A percentile compares a stretch with the other conserved stretches of the same genome.
Evolutionary conservation across 2,888 invertebrate genomes (phyloP).

Genomic region (Serripes groenlandicus): DNA sequence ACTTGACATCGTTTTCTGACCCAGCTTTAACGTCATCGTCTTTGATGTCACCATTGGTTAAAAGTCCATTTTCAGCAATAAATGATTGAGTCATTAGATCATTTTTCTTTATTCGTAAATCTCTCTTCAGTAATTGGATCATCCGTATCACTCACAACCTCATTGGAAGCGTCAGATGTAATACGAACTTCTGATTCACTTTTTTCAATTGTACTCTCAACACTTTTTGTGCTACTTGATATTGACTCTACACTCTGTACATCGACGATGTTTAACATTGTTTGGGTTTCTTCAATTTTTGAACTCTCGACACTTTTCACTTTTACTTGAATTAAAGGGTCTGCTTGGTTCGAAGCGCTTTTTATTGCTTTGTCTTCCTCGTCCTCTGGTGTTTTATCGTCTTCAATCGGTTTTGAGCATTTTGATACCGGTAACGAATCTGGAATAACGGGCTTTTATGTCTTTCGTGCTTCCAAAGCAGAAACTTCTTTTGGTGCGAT

Average conservation of each 20-base stretch:
- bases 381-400: constrained; percentile 29
- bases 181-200: not conserved
- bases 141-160: constrained; percentile 2
- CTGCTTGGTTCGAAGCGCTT: not conserved
- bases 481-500: not conserved
- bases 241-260: constrained; percentile 50
- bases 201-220: not conserved
- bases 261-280: constrained; percentile 38
- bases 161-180: not conserved
- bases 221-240: constrained; percentile 10
- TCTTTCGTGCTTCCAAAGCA: not conserved
- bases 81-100: constrained; percentile 8
- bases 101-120: not conserved
- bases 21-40: not conserved
- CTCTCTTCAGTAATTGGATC: not conserved
- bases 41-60: constrained; percentile 2
- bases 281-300: constrained; percentile 28
- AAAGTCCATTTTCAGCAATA: constrained; percentile 13
- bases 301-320: not conserved
- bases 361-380: not conserved
- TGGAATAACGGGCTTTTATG: not conserved
- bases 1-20: not conserved
- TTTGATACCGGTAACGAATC: not conserved
- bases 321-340: constrained; percentile 16
- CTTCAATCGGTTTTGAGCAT: constrained; percentile 11